Conservation (phyloP, 2,888 invertebrate species). For the Kuschelorhynchus macadamiae region DNA sequence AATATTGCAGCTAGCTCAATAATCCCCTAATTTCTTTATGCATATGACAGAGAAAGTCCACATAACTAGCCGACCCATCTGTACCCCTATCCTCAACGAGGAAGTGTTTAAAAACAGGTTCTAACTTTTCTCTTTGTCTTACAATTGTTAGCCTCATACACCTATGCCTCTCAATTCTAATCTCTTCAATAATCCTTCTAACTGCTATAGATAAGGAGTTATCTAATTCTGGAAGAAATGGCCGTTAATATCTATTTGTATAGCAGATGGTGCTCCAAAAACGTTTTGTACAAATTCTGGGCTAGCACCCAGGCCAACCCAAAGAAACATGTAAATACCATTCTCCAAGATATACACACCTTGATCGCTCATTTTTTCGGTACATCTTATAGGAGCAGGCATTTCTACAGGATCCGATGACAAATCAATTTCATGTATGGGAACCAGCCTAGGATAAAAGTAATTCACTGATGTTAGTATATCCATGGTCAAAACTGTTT, state of each 20-base stretch:
- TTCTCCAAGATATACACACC: conserved; percentile 96
- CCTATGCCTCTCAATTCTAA: conserved; percentile 80
- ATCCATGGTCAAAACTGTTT: conserved; percentile 89
- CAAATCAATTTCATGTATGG: conserved; percentile 80
- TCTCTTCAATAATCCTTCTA: conserved; percentile 78
- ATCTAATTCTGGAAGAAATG: conserved; percentile 80
- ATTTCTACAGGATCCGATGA: conserved; percentile 70
- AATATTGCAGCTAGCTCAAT: conserved; percentile 73
- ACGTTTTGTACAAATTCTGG: conserved; percentile 88
- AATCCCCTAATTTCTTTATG: conserved; percentile 97
- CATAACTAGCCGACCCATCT: conserved; percentile 92
- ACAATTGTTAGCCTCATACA: conserved; percentile 95
- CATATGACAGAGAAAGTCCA: conserved; percentile 98
- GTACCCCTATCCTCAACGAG: conserved; percentile 94
- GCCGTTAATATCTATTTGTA: conserved; percentile 84
- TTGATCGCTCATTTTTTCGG: conserved; percentile 88
- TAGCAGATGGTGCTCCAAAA: conserved; percentile 89
- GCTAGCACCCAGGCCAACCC: conserved; percentile 88
- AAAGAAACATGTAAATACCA: conserved; percentile 95
- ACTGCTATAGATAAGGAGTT: conserved; percentile 83
- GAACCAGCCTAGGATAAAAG: conserved; percentile 93
- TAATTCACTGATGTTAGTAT: conserved; percentile 86
- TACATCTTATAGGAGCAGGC: conserved; percentile 85
- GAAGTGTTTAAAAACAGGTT: conserved; percentile 95
- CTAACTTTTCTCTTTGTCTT: conserved; percentile 94